Base-by-base conservation (phyloP, 2,797 vertebrate genomes). In the Cygnus olor region DNA sequence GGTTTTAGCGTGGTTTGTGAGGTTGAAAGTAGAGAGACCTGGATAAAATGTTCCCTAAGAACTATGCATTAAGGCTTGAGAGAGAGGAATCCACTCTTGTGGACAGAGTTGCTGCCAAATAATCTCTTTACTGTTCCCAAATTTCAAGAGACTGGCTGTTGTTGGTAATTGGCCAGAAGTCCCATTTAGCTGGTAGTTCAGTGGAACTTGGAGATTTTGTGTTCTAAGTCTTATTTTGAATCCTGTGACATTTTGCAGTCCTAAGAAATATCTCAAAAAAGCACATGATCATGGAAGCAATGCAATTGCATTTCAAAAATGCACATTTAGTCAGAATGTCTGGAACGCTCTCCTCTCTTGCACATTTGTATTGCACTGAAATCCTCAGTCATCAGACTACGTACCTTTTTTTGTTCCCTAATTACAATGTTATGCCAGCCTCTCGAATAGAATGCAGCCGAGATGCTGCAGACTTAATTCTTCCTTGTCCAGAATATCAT, bases 361-460 rank as follows among this genome's bases (percentile, higher is more conserved):
- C 34, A 34, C 20, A 1, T 11, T 6, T 0, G 0, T 64, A 17
- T 58, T 74, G 6, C 4, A 4, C 58, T 72, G 47, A 64, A 63
- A 2, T 81, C 47, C 32, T 80, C 49, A 38, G 1, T 68, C 28
- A 5, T 38, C 42, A 51, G 28, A 70, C 10, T 7, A 1, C 1
- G 10, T 6, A 14, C 8, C 8, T 32, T 65, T 7, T 12, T 65
- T 17, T 11, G 1, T 6, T 20, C 6, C 19, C 28, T 13, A 73
- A 20, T 27, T 34, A 45, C 7, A n/a, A 2, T 11, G 7, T 56
- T 85, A 30, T 3, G 6, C 22, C 54, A 80, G 11, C 24, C 21
- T 68, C 28, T 73, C 66, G 40, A 32, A 38, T 40, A 17, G 22
- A 76, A 28, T 2, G 4, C 21, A 40, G 1, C 61, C 57, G 30